These are phyloP conservation scores for Osmerus mordax DNA, from an alignment of 2,113 vertebrate genomes.

Conservation along the genomic window DNA sequence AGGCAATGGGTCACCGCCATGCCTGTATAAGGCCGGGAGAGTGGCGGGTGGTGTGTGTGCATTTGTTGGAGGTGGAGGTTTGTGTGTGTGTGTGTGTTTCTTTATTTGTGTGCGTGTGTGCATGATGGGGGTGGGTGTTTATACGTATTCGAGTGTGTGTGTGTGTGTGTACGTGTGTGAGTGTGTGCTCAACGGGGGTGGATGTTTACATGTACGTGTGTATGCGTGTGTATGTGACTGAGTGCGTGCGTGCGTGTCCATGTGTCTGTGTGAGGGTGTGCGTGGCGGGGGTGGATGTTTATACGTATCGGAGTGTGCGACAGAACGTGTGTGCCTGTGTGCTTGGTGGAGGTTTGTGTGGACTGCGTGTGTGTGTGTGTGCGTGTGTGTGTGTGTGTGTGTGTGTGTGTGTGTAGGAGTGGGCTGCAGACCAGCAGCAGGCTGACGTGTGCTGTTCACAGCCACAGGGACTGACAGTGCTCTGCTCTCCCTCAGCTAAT, in stretches of 20 bases:
- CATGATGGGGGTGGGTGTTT: neutral
- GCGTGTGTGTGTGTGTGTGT: constrained; percentile 22
- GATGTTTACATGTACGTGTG: neutral
- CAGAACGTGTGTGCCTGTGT: constrained; percentile 15
- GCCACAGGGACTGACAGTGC: constrained; percentile 54
- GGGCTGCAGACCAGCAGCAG: constrained; percentile 52
- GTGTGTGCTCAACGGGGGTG: neutral
- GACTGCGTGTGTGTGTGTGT: neutral
- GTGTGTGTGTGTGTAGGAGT: constrained; percentile 20
- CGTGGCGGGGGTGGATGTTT: constrained; percentile 9
- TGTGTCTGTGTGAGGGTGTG: constrained; percentile 9
- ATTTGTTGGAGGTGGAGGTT: neutral
- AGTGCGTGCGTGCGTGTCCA: constrained; percentile 15
- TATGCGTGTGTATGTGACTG: neutral
- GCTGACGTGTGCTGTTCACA: constrained; percentile 61
- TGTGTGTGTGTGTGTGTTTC: neutral
- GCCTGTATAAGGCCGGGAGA: constrained; percentile 75
- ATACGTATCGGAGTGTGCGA: neutral
- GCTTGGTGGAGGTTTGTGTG: constrained; percentile 17
- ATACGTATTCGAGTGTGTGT: neutral
- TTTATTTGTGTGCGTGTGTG: constrained; percentile 3
- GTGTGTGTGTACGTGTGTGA: neutral
- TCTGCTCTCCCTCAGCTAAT: constrained; percentile 74
- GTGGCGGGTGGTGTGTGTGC: constrained; percentile 33
- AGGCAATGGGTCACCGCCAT: constrained; percentile 68